Evolutionary conservation across 2,888 invertebrate genomes (phyloP).

Genomic region (Scaptomyza caliginosa): DNA sequence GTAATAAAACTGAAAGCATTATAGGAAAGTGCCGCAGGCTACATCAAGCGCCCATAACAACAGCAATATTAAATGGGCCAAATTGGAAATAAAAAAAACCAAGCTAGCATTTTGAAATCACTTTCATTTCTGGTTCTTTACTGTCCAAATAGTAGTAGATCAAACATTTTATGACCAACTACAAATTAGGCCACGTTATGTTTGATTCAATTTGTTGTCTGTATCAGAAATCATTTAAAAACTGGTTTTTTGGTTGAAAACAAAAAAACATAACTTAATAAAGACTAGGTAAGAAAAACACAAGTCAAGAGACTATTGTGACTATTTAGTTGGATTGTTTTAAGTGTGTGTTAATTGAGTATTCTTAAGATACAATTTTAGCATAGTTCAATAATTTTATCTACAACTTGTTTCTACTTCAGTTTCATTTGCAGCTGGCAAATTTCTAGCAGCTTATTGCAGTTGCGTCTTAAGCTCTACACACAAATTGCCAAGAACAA

Average conservation of each 20-base stretch:
- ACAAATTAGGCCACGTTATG: neutral
- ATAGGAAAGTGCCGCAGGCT: constrained; percentile 62
- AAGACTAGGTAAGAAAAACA: no score
- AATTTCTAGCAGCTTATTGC: neutral
- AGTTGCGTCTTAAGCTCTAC: neutral
- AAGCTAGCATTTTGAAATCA: constrained; percentile 8
- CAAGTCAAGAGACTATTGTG: neutral
- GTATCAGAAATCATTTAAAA: no score
- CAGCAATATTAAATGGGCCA: constrained; percentile 25
- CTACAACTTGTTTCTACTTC: neutral
- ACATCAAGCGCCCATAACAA: constrained; percentile 36
- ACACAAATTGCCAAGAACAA: neutral
- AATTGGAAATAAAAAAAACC: constrained; percentile 10
- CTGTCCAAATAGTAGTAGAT: neutral
- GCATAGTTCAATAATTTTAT: neutral
- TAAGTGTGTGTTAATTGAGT: neutral
- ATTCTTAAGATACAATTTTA: neutral
- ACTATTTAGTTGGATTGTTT: neutral
- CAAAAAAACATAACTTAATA: no score
- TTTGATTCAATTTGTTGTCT: neutral
- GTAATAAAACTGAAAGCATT: constrained; percentile 71
- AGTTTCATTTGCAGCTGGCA: neutral
- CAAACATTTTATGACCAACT: neutral
- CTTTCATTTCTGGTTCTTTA: constrained; percentile 6
- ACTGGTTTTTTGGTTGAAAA: no score